A percentile compares a stretch with the other conserved stretches of the same genome.
phyloP scores from a whole-genome alignment of 1,140 invertebrate species.

The Vanessa atalanta region DNA sequence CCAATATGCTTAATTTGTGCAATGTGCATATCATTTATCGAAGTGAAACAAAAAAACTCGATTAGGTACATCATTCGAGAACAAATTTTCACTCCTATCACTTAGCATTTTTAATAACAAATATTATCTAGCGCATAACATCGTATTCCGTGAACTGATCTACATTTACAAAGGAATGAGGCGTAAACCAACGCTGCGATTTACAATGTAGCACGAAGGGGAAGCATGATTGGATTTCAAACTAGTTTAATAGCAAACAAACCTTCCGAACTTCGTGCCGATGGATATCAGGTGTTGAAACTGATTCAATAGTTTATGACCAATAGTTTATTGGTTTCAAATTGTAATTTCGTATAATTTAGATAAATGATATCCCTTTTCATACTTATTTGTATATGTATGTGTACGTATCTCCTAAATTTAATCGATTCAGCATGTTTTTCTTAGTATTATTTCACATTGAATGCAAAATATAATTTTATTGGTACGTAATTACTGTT shows the following conservation, averaged over 20 bases:
- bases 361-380: no score
- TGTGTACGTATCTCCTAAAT: no score
- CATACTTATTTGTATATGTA: no score
- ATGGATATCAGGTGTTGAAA: constrained; percentile 3
- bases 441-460: not conserved
- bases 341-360: no score
- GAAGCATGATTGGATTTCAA: constrained; percentile 10
- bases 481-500: not conserved
- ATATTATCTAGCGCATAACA: not conserved
- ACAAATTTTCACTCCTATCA: not conserved
- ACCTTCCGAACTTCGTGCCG: not conserved
- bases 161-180: constrained; percentile 6
- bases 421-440: no score
- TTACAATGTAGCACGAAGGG: constrained; percentile 5
- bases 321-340: not conserved
- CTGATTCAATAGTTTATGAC: constrained; percentile 1
- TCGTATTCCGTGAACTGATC: constrained; percentile 5
- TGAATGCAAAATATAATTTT: not conserved
- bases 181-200: constrained; percentile 1
- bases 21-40: no score
- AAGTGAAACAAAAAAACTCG: no score
- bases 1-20: no score
- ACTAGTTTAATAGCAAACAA: constrained; percentile 2
- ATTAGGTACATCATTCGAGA: no score
- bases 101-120: not conserved